Conservation (phyloP, 1,140 invertebrate species). For the Bombus soroeensis region DNA sequence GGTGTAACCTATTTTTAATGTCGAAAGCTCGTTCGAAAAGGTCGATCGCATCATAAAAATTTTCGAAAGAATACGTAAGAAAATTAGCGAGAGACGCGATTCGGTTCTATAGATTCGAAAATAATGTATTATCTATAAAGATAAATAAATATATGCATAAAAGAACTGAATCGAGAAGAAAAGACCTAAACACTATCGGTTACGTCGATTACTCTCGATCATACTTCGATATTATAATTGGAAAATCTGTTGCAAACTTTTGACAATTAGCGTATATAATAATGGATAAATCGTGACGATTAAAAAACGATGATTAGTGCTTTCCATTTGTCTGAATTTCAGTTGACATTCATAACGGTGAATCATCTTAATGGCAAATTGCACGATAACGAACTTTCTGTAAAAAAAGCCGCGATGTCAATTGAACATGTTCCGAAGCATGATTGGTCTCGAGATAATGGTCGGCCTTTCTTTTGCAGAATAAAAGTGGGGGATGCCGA, state of each 20-base stretch:
- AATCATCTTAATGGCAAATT: slow-evolving; percentile 12
- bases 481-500: slow-evolving; percentile 3
- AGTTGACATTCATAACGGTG: no score
- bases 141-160: background rate
- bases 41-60: no score
- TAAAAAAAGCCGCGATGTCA: background rate
- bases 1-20: no score
- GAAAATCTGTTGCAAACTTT: background rate
- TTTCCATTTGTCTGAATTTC: background rate
- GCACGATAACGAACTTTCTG: background rate
- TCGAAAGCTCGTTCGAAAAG: no score
- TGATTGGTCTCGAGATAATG: slow-evolving; percentile 28
- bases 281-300: background rate
- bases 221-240: background rate
- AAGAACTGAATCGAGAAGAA: background rate
- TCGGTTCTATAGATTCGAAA: no score
- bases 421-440: slow-evolving; percentile 20
- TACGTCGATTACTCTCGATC: no score
- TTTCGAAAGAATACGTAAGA: no score
- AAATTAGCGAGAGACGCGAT: no score
- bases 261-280: background rate
- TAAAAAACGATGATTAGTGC: background rate
- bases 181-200: background rate
- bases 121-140: background rate
- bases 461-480: slow-evolving; percentile 17